phyloP scores from a whole-genome alignment of 53 echinoderm and acorn worm genomes.

The Holothuria leucospilota region DNA sequence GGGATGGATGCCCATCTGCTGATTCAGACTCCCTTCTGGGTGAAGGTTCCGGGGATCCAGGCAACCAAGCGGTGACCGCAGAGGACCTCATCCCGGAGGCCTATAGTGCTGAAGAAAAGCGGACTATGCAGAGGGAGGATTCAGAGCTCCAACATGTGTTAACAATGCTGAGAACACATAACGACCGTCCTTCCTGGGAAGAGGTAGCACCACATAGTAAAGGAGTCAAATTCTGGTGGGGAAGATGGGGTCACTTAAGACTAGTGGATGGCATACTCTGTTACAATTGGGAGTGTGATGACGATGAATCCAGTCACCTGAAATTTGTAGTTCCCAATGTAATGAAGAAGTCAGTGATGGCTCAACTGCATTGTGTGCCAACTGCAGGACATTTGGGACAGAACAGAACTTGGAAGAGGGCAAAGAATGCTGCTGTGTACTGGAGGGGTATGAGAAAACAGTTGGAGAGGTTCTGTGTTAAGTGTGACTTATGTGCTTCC shows the following conservation, averaged over 20 bases:
- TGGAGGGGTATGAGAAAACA: conserved; percentile 35
- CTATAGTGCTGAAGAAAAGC: neutral
- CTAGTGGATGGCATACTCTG: conserved; percentile 15
- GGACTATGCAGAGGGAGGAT: conserved; percentile 13
- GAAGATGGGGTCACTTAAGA: conserved; percentile 38
- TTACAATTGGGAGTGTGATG: conserved; percentile 41
- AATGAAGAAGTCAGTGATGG: conserved; percentile 13
- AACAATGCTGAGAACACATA: neutral
- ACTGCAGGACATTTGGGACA: conserved; percentile 54
- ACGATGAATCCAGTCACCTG: neutral
- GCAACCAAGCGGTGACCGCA: neutral
- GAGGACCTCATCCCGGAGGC: neutral
- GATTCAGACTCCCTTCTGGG: neutral
- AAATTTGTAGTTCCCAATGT: conserved; percentile 36
- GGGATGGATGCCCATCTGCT: neutral
- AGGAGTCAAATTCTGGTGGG: conserved; percentile 36
- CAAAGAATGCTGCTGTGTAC: conserved; percentile 24
- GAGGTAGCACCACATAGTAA: neutral
- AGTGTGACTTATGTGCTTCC: neutral
- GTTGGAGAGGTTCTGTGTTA: conserved; percentile 5
- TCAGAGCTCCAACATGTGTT: neutral
- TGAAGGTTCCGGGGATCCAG: neutral
- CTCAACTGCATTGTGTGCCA: conserved; percentile 20
- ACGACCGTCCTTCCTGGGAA: conserved; percentile 18
- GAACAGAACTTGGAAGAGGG: conserved; percentile 22